Conservation (phyloP, 2,888 invertebrate species). For the Drosophila mimica region DNA sequence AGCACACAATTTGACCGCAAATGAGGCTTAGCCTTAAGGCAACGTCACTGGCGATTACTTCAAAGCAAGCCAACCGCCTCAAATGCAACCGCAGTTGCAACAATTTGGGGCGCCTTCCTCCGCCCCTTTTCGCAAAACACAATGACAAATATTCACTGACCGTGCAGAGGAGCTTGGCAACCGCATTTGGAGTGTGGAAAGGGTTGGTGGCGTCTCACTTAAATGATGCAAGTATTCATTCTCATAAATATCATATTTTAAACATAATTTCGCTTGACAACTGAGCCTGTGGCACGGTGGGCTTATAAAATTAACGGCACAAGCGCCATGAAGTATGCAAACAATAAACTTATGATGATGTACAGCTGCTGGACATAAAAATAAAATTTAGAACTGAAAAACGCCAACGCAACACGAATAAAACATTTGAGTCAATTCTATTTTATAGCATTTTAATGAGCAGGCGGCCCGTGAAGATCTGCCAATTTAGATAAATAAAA, state of each 20-base stretch:
- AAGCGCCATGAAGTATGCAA: constrained; percentile 52
- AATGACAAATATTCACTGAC: constrained; percentile 47
- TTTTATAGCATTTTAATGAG: constrained; percentile 73
- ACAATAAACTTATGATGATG: constrained; percentile 71
- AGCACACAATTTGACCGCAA: constrained; percentile 78
- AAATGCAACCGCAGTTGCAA: constrained; percentile 43
- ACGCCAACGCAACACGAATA: constrained; percentile 50
- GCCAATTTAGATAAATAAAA: constrained; percentile 72
- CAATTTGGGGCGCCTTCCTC: constrained; percentile 14
- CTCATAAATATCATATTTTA: constrained; percentile 10
- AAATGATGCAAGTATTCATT: constrained; percentile 24
- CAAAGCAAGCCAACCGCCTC: constrained; percentile 53
- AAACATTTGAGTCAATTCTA: constrained; percentile 52
- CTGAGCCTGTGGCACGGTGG: constrained; percentile 31
- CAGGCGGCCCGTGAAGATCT: constrained; percentile 68
- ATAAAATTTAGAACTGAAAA: constrained; percentile 39
- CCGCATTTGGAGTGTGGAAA: constrained; percentile 19
- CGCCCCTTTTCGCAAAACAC: constrained; percentile 15
- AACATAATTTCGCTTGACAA: constrained; percentile 14
- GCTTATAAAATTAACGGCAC: constrained; percentile 47
- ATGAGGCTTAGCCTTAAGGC: constrained; percentile 79
- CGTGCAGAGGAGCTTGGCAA: constrained; percentile 28
- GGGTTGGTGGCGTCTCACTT: constrained; percentile 9
- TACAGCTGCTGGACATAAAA: constrained; percentile 72
- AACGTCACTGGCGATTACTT: constrained; percentile 62